phyloP scores from a whole-genome alignment of 2,797 vertebrate species.

The Brachyrhaphis roseni region DNA sequence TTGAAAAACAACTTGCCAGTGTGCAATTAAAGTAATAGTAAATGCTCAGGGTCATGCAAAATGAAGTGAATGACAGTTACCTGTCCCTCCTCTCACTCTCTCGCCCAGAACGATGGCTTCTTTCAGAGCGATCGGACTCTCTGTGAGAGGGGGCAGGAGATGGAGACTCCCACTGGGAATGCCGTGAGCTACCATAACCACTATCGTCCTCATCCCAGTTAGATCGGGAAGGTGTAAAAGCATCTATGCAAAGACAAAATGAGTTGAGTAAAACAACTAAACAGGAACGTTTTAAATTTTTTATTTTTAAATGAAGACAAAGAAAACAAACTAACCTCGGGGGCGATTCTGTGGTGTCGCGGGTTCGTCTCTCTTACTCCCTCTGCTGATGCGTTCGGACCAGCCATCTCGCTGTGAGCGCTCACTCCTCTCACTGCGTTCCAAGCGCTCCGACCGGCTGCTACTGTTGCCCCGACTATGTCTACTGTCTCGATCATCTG shows the following conservation, averaged over 20 bases:
- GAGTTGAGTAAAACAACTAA: background rate
- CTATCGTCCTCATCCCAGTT: constrained; percentile 97
- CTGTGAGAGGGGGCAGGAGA: constrained; percentile 87
- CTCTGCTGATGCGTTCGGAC: constrained; percentile 87
- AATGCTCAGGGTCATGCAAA: background rate
- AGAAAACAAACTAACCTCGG: constrained; percentile 80
- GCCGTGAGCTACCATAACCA: constrained; percentile 81
- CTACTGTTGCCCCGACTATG: constrained; percentile 68
- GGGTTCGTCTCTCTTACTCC: constrained; percentile 86
- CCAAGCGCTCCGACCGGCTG: constrained; percentile 80
- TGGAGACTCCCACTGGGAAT: constrained; percentile 96
- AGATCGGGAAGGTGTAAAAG: constrained; percentile 91
- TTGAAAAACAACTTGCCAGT: background rate
- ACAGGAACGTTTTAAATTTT: background rate
- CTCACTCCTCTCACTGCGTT: constrained; percentile 77
- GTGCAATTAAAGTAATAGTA: background rate
- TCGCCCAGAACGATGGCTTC: constrained; percentile 78
- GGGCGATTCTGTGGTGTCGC: constrained; percentile 88
- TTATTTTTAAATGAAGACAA: background rate
- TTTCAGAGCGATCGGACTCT: constrained; percentile 88
- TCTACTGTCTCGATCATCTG: constrained; percentile 88
- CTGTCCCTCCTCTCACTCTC: constrained; percentile 89
- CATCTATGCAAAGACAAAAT: constrained; percentile 76
- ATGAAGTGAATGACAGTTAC: constrained; percentile 38
- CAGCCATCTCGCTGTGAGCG: constrained; percentile 84